Percentiles rank a stretch among this genome's conserved stretches.
Conservation (phyloP, 2,113 vertebrate genomes). For the Willisornis vidua region DNA sequence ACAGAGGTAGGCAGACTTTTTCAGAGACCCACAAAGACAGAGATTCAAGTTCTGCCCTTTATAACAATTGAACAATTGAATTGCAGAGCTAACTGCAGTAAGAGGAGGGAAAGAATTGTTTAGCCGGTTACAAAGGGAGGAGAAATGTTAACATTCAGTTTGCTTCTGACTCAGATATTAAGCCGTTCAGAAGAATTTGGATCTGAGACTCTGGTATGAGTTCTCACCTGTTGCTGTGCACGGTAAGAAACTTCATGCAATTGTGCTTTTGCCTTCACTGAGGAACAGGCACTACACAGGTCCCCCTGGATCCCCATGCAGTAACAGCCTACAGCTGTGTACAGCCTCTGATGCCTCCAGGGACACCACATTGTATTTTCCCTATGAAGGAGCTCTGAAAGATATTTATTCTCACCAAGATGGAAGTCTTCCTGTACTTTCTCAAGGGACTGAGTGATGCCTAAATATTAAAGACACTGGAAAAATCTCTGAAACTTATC, state of each 20-base stretch:
- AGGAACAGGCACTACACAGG: neutral
- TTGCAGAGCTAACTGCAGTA: neutral
- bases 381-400: neutral
- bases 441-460: neutral
- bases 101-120: neutral
- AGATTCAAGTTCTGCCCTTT: neutral
- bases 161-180: neutral
- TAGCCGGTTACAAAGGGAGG: neutral
- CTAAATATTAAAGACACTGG: neutral
- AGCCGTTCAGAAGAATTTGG: neutral
- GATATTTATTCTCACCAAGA: neutral
- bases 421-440: neutral
- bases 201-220: neutral
- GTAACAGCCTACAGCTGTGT: neutral
- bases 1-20: neutral
- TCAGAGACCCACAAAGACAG: neutral
- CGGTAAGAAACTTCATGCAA: neutral
- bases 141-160: neutral
- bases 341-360: neutral
- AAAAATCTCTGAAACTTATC: neutral
- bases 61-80: neutral
- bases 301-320: neutral
- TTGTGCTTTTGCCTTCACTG: neutral
- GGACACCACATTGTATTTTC: neutral
- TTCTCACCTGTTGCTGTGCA: neutral